Evolutionary conservation across 2,797 vertebrate species (phyloP).

Genomic region (Channallabes apus): DNA sequence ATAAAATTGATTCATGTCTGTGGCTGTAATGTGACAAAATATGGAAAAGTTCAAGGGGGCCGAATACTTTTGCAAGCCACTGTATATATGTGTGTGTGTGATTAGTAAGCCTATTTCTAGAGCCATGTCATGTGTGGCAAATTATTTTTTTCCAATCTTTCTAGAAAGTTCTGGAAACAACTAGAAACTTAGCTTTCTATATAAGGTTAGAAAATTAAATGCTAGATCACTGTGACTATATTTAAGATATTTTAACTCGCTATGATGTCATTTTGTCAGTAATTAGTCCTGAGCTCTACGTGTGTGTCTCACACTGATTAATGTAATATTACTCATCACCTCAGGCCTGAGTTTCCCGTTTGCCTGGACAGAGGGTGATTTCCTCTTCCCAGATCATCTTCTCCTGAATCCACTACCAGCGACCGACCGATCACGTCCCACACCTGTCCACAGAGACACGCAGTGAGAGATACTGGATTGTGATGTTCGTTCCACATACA

Average conservation of each 20-base stretch:
- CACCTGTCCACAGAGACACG: conserved; percentile 71
- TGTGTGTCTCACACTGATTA: background rate
- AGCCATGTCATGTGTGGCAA: no score
- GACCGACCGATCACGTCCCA: conserved; percentile 91
- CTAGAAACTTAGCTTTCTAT: no score
- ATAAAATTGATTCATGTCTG: no score
- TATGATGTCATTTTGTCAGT: background rate
- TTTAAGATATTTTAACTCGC: background rate
- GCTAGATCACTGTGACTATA: background rate
- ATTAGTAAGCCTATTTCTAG: no score
- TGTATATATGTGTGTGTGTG: no score
- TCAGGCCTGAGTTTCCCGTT: conserved; percentile 87
- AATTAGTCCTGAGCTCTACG: background rate
- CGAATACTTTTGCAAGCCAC: no score
- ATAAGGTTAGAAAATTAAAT: no score
- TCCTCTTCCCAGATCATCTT: conserved; percentile 87
- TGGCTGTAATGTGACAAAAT: no score
- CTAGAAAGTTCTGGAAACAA: no score
- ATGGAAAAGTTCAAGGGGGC: no score
- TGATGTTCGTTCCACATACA: background rate
- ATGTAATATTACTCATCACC: conserved; percentile 66
- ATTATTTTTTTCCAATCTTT: no score
- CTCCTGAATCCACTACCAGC: conserved; percentile 80
- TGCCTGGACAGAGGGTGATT: conserved; percentile 77
- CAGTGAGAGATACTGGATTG: background rate